Evolutionary conservation across 2,797 vertebrate genomes (phyloP), one percentile per base, ranked within the genome.

Genomic region (Kryptolebias ocellatus): DNA sequence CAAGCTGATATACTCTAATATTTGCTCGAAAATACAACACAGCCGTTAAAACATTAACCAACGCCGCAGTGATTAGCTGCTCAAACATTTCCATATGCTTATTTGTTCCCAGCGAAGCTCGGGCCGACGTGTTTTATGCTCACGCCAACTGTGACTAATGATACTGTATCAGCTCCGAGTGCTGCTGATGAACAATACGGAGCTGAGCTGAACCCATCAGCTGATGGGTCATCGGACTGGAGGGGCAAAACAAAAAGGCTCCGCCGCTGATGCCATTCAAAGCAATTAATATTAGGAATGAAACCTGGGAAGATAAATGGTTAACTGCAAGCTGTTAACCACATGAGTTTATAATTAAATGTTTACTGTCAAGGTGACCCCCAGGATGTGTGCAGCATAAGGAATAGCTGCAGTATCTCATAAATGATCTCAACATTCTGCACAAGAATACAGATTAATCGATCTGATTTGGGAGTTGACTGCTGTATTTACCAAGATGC

Each of bases 351-450:
- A 1, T 63, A 47, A 80, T 84, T 58, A 60, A 77, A 83, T 64
- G 67, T 79, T 60, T 66, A 27, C 47, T 4, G 27, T 78, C 72
- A 84, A 89, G 80, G 83, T 88, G 55, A 65, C 27, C 17, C 20
- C 29, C 4, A 10, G 31, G 29, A 47, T 16, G 47, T 58, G 24
- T 58, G 27, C 39, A 16, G 14, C 45, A 63, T 29, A 54, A 6
- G 42, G 9, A 60, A 4, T 45, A 17, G 29, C 37, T 46, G 24
- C n/a, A 18, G n/a, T n/a, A 53, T 28, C 52, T 70, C 17, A 54
- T 29, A 37, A 70, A 69, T 47, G 50, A 64, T 50, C 15, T 64
- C 15, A 66, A 42, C 12, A 15, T 60, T 60, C 27, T 17, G n/a
- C 20, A 28, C 1, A 9, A 5, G 42, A 31, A 58, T 68, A 16